Percentiles rank a stretch among this genome's conserved stretches.
Evolutionary conservation across 2,888 invertebrate species (phyloP).

Genomic region (Ochropleura plecta): DNA sequence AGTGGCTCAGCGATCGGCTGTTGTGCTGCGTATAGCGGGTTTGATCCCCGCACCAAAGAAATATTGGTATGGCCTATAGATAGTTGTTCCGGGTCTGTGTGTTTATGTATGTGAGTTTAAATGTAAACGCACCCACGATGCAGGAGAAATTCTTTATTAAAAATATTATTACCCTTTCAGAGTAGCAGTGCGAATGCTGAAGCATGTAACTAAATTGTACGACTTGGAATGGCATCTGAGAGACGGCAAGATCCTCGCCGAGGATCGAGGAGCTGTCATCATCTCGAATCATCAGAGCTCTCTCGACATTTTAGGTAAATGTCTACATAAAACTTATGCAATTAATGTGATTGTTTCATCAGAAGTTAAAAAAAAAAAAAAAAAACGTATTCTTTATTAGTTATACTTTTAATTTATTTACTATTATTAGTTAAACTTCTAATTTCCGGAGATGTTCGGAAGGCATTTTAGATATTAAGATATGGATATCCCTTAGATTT

Average conservation of each 20-base stretch:
- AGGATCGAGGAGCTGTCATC: conserved; percentile 90
- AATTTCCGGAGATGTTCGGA: not conserved
- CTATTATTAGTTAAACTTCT: no score
- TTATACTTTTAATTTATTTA: not conserved
- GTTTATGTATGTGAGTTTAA: no score
- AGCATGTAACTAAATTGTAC: conserved; percentile 83
- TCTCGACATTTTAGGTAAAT: conserved; percentile 91
- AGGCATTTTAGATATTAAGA: not conserved
- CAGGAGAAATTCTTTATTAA: no score
- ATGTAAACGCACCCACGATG: no score
- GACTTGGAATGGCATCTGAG: conserved; percentile 89
- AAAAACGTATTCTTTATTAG: no score
- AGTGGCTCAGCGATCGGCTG: no score
- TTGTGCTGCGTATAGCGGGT: no score
- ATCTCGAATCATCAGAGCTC: conserved; percentile 93
- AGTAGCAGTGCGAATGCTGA: conserved; percentile 73
- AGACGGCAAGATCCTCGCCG: conserved; percentile 84
- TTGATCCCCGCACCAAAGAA: no score
- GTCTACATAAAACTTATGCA: not conserved
- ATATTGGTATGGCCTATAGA: no score
- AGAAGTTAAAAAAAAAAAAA: no score
- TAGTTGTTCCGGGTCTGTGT: no score
- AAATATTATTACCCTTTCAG: conserved; percentile 60
- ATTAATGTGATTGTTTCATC: no score
- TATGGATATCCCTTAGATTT: not conserved